Evolutionary conservation across 2,888 invertebrate species (phyloP), one percentile per base, ranked within the genome.

Genomic region (Pristionchus japonicus): DNA sequence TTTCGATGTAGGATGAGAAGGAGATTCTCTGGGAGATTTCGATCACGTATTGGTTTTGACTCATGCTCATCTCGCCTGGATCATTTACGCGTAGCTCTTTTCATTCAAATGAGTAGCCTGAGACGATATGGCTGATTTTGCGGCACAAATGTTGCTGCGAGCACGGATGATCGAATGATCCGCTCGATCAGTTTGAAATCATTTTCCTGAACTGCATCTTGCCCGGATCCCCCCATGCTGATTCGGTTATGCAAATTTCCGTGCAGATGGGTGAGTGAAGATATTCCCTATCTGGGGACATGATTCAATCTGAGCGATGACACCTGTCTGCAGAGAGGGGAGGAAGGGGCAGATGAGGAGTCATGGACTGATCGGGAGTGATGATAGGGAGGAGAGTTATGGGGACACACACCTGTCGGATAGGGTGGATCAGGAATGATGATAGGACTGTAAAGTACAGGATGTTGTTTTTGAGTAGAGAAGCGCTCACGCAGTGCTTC

Each of bases 271-370:
- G 20, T 23, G 40, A 20, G 70, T 70, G 70, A 70, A 37, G 70
- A 70, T 23, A 70, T 70, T 70, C 17, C 61, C 27, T 70, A 70
- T 70, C 70, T 70, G 37, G 70, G 70, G 70, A 70, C 70, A 70
- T 70, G 70, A 70, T 70, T 70, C 70, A 70, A 70, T 70, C 70
- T 70, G 70, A 70, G 70, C 37, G 70, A 70, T 70, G 70, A 20
- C 70, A 70, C 70, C 70, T 70, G 70, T 70, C 70, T 37, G 4
- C 17, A 31, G 70, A n/a, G 17, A 20, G 23, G 70, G 37, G 37
- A 20, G 6, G 37, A 20, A 34, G 67, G 11, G 37, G 37, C 9
- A 37, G 70, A 70, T n/a, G 52, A 52, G 37, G 70, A 37, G 70
- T 34, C 17, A 70, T 70, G 70, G 20, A 70, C 20, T 70, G 70